Base-by-base conservation (phyloP, 2,888 invertebrate species). In the Sminthurinus aureus region DNA sequence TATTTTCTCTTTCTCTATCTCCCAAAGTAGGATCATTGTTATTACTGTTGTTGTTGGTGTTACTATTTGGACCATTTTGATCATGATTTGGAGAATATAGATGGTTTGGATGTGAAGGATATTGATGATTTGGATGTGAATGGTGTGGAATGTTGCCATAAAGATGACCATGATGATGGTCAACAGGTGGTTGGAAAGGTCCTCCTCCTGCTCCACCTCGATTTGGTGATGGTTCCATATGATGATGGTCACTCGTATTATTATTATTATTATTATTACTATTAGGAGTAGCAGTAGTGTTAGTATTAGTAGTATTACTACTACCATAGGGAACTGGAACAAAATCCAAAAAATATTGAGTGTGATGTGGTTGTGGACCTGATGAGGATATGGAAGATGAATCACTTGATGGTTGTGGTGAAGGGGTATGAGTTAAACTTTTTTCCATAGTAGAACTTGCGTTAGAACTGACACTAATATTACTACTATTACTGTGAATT, bases 171-270 rank as follows among this genome's bases (percentile, higher is more conserved):
- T 1, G 38, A 38, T 38, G 38, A 38, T 93, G 93, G 87, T 88
- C 93, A 90, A 89, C 88, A 85, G 88, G 86, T 85, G 89, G 87
- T 82, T 85, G 78, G 22, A 66, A 52, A 58, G 12, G 18, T 50
- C 13, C 6, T 67, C n/a, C 20, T 15, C 83, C 79, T 85, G 74
- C 80, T 79, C 92, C 92, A 88, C 92, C 92, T 88, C 92, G 92
- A 83, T 90, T 89, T 86, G 89, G 89, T 81, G 85, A 76, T n/a
- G 84, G 81, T 89, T 90, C 87, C 87, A 89, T 71, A 83, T 86
- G 79, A 77, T 86, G 80, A 13, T 24, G 22, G 18, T 38, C 75
- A 58, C 52, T 20, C 2, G 76, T 86, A 91, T 91, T 11, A 91
- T 77, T 86, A 86, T 81, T 85, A 87, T 26, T 88, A 88, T 4